A percentile compares a stretch with the other conserved stretches of the same genome.
Evolutionary conservation across 2,113 vertebrate genomes (phyloP).

Genomic region (Hemicordylus capensis): DNA sequence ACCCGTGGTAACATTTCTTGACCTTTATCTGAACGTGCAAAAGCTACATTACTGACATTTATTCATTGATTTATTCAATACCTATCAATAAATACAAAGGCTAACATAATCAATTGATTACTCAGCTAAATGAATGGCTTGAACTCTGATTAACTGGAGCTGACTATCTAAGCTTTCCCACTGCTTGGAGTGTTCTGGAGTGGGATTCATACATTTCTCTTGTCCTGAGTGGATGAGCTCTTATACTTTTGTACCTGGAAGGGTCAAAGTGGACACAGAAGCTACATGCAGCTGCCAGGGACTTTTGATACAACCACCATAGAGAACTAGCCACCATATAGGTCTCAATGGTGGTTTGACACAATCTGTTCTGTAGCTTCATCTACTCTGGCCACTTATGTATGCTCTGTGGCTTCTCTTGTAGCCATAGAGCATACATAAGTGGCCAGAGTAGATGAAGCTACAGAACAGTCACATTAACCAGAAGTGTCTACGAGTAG

Average conservation of each 20-base stretch:
- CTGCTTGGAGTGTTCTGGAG: neutral
- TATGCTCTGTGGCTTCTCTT: neutral
- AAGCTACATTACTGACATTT: neutral
- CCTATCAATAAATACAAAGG: neutral
- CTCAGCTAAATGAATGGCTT: neutral
- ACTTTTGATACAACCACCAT: neutral
- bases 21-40: conserved; percentile 20
- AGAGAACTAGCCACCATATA: no score
- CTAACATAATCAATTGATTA: neutral
- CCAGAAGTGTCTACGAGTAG: no score
- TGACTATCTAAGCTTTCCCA: neutral
- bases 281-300: neutral
- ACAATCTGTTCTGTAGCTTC: neutral
- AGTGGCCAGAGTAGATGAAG: neutral
- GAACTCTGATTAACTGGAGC: neutral
- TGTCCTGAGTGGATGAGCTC: neutral
- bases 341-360: no score
- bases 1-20: neutral
- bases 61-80: neutral
- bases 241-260: neutral
- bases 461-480: neutral
- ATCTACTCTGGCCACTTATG: neutral
- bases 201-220: neutral
- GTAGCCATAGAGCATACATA: neutral
- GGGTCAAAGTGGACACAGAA: neutral